Base-by-base conservation (phyloP, 2,888 invertebrate genomes). In the Galeopsomyia nigrocyanea region DNA sequence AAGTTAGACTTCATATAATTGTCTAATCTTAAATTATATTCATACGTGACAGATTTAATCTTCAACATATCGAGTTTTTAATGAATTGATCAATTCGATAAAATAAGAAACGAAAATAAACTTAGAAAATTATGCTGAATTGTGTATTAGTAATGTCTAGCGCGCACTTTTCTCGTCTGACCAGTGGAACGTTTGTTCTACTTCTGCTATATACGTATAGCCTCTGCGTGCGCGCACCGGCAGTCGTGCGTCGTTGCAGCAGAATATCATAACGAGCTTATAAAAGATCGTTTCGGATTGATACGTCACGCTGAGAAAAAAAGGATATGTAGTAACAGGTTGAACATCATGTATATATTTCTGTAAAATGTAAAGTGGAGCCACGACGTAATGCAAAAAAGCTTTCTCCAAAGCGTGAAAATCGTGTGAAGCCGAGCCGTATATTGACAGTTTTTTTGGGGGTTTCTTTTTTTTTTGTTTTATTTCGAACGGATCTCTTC, bases 121-220 rank as follows among this genome's bases (percentile, higher is more conserved):
- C 13, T 14, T 14, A 22, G 19, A n/a, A 10, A 56, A 68, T 46
- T 55, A n/a, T 3, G 55, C 13, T 39, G 5, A 39, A 1, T 1
- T 7, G 39, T 39, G 13, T 10, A 39, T 13, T 39, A 39, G 7
- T 10, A 1, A 55, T 21, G 22, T 21, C 14, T 22, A 55, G 19
- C 13, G 19, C 39, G 47, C 65, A 17, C 17, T 6, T 55, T 21
- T 14, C 13, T 50, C n/a, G 69, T 31, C 69, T 70, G 69, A 70
- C 69, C 22, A 64, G 57, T 14, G 57, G 50, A 46, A 46, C 51
- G 31, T 22, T 64, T 51, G 51, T 58, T 64, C 64, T 58, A 70
- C 69, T 70, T 70, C 46, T 63, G n/a, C 55, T 21, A 64, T 39
- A 46, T 13, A 10, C 16, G 26, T 13, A 46, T n/a, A 21, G 10